These are phyloP conservation scores for Philhelius pedissequus DNA, from an alignment of 2,888 invertebrate species.

Conservation along the genomic window DNA sequence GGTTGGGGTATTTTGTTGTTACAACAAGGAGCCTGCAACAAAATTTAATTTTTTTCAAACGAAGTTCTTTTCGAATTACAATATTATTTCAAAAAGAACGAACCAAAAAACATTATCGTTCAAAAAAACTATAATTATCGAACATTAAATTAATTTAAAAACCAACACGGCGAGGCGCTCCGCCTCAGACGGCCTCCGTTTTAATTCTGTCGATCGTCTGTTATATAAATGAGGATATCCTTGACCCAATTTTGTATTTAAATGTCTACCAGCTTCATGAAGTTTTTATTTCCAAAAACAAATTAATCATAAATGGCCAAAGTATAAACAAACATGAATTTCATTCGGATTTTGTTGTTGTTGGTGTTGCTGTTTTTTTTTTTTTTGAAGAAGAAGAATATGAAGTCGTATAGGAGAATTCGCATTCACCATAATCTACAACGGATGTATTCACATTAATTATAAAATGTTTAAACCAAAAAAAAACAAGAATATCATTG, in stretches of 20 bases:
- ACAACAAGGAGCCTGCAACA: no score
- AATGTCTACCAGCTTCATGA: neutral
- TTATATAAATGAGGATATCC: neutral
- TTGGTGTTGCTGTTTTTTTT: neutral
- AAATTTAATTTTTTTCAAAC: no score
- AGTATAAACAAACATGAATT: neutral
- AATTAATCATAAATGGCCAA: neutral
- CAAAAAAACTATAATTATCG: no score
- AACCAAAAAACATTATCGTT: no score
- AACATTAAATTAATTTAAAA: neutral
- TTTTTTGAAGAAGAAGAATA: no score
- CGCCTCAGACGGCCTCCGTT: neutral
- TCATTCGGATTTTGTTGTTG: neutral
- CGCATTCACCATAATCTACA: neutral
- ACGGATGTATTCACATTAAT: neutral
- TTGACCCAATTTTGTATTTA: neutral
- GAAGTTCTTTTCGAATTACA: no score
- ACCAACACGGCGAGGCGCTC: neutral
- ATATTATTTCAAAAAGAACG: no score
- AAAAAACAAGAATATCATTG: neutral
- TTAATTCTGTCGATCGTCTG: neutral
- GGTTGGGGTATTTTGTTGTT: no score
- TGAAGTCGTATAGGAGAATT: neutral
- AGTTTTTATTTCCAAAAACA: neutral
- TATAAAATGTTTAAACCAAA: neutral